phyloP scores from a whole-genome alignment of 2,113 vertebrate species.

The Malaclemys terrapin region DNA sequence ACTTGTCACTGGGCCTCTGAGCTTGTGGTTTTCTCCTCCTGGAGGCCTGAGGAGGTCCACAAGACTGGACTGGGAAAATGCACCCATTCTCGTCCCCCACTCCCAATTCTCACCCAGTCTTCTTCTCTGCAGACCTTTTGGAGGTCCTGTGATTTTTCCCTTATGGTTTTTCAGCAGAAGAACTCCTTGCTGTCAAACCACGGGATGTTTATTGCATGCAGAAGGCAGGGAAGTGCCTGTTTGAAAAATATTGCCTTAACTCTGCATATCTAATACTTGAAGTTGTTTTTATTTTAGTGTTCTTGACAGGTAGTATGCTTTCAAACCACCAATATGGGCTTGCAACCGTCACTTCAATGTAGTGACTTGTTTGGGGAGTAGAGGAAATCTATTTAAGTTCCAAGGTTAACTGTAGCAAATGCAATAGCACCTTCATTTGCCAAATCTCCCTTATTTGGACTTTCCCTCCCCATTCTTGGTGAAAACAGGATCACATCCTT shows the following conservation, averaged over 20 bases:
- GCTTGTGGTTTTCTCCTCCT: background rate
- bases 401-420: background rate
- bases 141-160: background rate
- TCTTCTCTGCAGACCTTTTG: background rate
- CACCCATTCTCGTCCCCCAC: background rate
- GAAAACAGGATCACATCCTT: background rate
- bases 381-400: background rate
- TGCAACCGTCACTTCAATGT: background rate
- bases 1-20: background rate
- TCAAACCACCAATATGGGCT: background rate
- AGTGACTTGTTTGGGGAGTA: background rate
- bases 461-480: background rate
- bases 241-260: background rate
- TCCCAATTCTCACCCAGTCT: background rate
- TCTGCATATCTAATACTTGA: background rate
- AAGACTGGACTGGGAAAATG: background rate
- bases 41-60: background rate
- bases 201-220: background rate
- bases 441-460: background rate
- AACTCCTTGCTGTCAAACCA: conserved; percentile 63
- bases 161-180: conserved; percentile 59
- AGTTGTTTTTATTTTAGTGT: background rate
- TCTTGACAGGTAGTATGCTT: background rate
- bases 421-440: background rate
- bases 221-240: conserved; percentile 5